A percentile compares a stretch with the other conserved stretches of the same genome.
Evolutionary conservation across 2,113 vertebrate genomes (phyloP).

Genomic region (Stigmatopora argus): DNA sequence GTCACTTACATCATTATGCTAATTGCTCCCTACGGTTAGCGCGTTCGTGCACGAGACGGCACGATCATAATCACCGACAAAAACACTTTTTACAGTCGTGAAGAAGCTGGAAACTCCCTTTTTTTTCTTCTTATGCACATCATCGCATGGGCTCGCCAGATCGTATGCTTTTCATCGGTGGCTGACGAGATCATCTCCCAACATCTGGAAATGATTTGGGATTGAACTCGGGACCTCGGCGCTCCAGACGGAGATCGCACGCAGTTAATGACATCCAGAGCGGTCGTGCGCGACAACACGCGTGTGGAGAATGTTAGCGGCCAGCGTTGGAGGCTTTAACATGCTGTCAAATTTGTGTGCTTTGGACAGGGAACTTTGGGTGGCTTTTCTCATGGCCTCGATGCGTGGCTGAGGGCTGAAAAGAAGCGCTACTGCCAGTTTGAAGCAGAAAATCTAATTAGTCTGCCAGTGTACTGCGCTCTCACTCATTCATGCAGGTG

Average conservation of each 20-base stretch:
- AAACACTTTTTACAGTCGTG: slow-evolving; percentile 41
- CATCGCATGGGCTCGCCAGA: slow-evolving; percentile 34
- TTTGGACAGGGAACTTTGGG: slow-evolving; percentile 41
- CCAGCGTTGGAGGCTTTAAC: slow-evolving; percentile 30
- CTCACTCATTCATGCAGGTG: not conserved
- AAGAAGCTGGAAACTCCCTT: slow-evolving; percentile 42
- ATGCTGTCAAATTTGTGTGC: slow-evolving; percentile 49
- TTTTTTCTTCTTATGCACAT: not conserved
- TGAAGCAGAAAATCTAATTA: slow-evolving; percentile 41
- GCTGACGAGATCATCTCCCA: slow-evolving; percentile 44
- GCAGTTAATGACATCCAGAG: slow-evolving; percentile 54
- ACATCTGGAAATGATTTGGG: slow-evolving; percentile 50
- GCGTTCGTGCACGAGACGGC: slow-evolving; percentile 4
- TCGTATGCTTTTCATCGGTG: slow-evolving; percentile 18
- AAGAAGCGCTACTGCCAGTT: slow-evolving; percentile 29
- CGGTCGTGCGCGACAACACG: slow-evolving; percentile 40
- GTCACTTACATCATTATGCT: slow-evolving; percentile 40
- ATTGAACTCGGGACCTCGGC: slow-evolving; percentile 35
- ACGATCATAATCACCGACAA: slow-evolving; percentile 25
- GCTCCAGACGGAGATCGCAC: slow-evolving; percentile 48
- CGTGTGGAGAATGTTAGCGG: slow-evolving; percentile 35
- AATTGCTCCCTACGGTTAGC: slow-evolving; percentile 16
- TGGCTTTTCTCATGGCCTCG: not conserved
- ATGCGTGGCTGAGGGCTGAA: slow-evolving; percentile 25
- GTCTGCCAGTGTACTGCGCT: not conserved